Percentiles rank a stretch among this genome's conserved stretches.
phyloP scores from a whole-genome alignment of 2,888 invertebrate genomes.

The Drosophila meridionalis region DNA sequence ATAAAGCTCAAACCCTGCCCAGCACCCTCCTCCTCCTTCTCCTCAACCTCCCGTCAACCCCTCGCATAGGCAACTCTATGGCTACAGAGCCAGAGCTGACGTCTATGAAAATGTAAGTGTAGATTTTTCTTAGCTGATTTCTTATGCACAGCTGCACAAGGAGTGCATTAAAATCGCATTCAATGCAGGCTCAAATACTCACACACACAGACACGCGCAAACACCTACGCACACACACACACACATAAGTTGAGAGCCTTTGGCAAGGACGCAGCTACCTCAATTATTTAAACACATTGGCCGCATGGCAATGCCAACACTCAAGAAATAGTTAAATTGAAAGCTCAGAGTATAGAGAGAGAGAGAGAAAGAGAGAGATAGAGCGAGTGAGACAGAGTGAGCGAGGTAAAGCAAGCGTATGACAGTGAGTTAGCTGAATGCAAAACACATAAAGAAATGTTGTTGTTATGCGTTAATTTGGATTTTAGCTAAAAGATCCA shows the following conservation, averaged over 20 bases:
- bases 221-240: conserved; percentile 1
- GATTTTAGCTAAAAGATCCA: neutral
- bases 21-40: neutral
- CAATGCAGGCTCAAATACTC: conserved; percentile 31
- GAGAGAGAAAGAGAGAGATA: neutral
- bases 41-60: neutral
- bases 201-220: conserved; percentile 8
- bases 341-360: conserved; percentile 8
- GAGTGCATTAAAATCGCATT: conserved; percentile 66
- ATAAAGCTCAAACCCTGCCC: neutral
- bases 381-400: too few species aligned
- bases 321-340: conserved; percentile 38
- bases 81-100: conserved; percentile 5
- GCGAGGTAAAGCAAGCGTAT: neutral
- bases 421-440: neutral
- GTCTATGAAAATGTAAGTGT: conserved; percentile 39
- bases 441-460: neutral
- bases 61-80: neutral
- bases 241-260: conserved; percentile 14
- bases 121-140: conserved; percentile 51
- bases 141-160: conserved; percentile 66
- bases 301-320: conserved; percentile 30
- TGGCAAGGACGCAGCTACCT: conserved; percentile 41
- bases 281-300: conserved; percentile 68
- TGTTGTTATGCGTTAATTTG: conserved; percentile 8